These are phyloP conservation scores for Erpetoichthys calabaricus DNA, from an alignment of 2,797 vertebrate genomes.

Conservation along the genomic window DNA sequence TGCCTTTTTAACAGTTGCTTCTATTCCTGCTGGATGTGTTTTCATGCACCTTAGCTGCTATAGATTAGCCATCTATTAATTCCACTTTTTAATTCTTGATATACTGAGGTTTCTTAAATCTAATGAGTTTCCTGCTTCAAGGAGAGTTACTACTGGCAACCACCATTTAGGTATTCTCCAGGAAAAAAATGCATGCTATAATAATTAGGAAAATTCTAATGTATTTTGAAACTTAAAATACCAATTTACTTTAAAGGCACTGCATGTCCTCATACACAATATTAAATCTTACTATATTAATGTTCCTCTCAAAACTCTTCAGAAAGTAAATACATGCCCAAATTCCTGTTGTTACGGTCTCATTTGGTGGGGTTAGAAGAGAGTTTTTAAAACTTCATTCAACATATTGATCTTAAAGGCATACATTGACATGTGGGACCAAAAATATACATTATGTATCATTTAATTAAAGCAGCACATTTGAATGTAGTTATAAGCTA, in stretches of 20 bases:
- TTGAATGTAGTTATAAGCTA: no score
- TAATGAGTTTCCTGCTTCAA: constrained; percentile 13
- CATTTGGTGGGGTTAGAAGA: no score
- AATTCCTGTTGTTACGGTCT: no score
- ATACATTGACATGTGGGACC: no score
- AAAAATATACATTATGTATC: background rate
- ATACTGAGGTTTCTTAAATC: constrained; percentile 19
- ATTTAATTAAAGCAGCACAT: constrained; percentile 1
- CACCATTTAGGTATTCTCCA: constrained; percentile 2
- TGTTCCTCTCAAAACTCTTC: no score
- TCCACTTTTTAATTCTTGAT: constrained; percentile 22
- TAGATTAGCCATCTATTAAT: constrained; percentile 24
- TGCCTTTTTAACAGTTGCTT: constrained; percentile 58
- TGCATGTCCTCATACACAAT: constrained; percentile 1
- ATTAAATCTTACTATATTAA: no score
- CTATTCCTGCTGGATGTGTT: constrained; percentile 31
- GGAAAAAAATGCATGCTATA: no score
- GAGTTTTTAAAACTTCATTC: no score
- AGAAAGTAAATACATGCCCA: no score
- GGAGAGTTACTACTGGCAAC: constrained; percentile 17
- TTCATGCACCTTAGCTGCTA: constrained; percentile 35
- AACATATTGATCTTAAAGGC: no score
- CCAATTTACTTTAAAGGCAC: constrained; percentile 29
- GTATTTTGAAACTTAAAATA: constrained; percentile 10
- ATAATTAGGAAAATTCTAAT: no score